Evolutionary conservation across 2,888 invertebrate species (phyloP).

Genomic region (Nephrotoma flavescens): DNA sequence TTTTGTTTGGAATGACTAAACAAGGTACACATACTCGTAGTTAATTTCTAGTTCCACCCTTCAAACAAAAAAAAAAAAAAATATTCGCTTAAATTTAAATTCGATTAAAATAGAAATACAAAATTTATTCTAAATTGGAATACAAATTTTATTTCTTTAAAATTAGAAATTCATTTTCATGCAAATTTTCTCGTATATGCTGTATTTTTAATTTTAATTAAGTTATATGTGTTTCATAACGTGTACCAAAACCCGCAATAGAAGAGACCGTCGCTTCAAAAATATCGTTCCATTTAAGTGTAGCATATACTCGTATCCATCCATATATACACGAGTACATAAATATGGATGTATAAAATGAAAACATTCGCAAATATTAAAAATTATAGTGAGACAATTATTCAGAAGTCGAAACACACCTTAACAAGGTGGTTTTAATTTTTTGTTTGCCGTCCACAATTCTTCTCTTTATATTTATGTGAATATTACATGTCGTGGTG

Average conservation of each 20-base stretch:
- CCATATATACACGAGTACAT: too few relatives aligned
- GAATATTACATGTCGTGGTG: background rate
- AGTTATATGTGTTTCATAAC: background rate
- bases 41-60: background rate
- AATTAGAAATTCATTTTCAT: background rate
- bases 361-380: background rate
- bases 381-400: background rate
- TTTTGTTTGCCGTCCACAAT: background rate
- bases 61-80: background rate
- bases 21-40: background rate
- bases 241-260: background rate
- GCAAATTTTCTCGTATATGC: background rate
- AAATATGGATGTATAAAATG: background rate
- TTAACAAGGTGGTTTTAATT: background rate
- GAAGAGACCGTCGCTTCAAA: background rate
- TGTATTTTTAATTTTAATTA: background rate
- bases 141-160: background rate
- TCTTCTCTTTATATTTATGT: background rate
- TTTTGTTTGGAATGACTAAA: background rate
- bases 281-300: background rate
- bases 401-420: background rate
- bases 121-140: background rate
- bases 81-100: background rate
- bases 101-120: background rate
- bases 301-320: too few relatives aligned